Evolutionary conservation across 2,888 invertebrate genomes (phyloP).

Genomic region (Platycheirus albimanus): DNA sequence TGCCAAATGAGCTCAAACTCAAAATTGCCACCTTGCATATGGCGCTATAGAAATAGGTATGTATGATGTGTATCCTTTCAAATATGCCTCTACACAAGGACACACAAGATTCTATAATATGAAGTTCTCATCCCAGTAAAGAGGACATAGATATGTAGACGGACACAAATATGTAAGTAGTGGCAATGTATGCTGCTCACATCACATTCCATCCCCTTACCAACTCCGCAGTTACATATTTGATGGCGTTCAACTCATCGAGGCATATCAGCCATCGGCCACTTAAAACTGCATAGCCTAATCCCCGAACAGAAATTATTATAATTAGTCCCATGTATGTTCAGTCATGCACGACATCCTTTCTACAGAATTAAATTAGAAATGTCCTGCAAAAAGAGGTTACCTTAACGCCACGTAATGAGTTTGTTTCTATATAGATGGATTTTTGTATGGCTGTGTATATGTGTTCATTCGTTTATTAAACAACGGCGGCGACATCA

Average conservation of each 20-base stretch:
- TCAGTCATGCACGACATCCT: conserved; percentile 72
- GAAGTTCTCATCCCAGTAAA: conserved; percentile 22
- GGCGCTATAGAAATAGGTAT: neutral
- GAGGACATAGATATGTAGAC: conserved; percentile 5
- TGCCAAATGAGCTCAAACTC: conserved; percentile 70
- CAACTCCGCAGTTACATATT: conserved; percentile 51
- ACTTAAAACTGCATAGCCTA: conserved; percentile 72
- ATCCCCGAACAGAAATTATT: conserved; percentile 72
- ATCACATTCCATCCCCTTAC: neutral
- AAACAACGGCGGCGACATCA: conserved; percentile 31
- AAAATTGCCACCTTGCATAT: conserved; percentile 58
- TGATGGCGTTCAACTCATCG: conserved; percentile 62
- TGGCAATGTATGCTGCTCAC: conserved; percentile 5
- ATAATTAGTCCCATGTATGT: conserved; percentile 72
- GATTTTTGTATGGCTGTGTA: neutral
- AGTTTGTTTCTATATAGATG: conserved; percentile 8
- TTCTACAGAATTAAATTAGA: conserved; percentile 73
- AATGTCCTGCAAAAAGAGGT: conserved; percentile 58
- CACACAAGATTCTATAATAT: neutral
- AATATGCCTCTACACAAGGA: conserved; percentile 2
- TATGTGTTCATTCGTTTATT: conserved; percentile 7
- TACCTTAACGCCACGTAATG: conserved; percentile 51
- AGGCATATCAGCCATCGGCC: conserved; percentile 71
- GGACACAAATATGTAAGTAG: no score
- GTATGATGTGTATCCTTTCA: conserved; percentile 42